Conservation (phyloP, 1,140 invertebrate genomes). For the Bombus breviceps region DNA sequence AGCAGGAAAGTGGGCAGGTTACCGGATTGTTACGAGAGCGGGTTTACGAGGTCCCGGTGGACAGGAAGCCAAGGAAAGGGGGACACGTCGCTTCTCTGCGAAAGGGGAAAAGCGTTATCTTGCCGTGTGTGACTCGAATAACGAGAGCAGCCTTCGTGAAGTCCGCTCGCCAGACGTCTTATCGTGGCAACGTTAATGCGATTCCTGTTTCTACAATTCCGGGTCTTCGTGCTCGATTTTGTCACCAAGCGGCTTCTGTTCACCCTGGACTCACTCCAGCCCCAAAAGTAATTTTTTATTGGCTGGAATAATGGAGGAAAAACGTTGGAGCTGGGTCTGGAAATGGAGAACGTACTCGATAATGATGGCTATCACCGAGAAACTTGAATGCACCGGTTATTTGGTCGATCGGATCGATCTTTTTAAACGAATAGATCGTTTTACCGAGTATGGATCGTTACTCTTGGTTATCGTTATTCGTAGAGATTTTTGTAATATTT, state of each 20-base stretch:
- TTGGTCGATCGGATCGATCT: background rate
- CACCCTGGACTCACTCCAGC: background rate
- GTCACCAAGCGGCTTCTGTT: background rate
- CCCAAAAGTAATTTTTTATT: conserved; percentile 11
- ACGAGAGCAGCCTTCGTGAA: conserved; percentile 63
- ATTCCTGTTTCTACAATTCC: conserved; percentile 61
- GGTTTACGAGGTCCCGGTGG: conserved; percentile 74
- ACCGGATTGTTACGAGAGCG: conserved; percentile 69
- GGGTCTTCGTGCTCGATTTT: conserved; percentile 19
- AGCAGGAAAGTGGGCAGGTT: conserved; percentile 64
- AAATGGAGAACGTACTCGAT: background rate
- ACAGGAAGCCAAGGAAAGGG: conserved; percentile 66
- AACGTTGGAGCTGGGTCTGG: too few relatives aligned
- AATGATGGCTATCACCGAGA: background rate
- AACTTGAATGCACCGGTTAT: background rate
- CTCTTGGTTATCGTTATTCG: background rate
- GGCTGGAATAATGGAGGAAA: background rate
- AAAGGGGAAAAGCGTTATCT: conserved; percentile 68
- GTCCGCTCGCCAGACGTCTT: conserved; percentile 57
- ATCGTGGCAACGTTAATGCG: conserved; percentile 65
- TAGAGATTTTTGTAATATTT: background rate
- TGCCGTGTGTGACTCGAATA: conserved; percentile 74
- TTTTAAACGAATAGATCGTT: background rate
- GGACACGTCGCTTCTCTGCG: conserved; percentile 61
- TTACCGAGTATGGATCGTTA: too few relatives aligned